Base-by-base conservation (phyloP, 2,888 invertebrate species). In the Seira ritae region DNA sequence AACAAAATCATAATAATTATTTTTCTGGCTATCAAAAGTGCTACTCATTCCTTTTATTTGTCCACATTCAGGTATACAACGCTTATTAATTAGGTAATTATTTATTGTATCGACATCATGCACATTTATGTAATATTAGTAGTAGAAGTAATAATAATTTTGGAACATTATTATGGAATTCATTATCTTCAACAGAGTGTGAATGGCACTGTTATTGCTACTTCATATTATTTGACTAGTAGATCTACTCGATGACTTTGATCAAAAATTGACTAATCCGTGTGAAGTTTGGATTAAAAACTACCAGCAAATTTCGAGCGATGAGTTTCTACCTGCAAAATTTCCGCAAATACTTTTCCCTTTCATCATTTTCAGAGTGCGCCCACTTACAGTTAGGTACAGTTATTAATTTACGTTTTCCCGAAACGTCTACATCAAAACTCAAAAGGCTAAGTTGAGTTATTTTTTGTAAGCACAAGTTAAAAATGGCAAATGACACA, bases 31-130 rank as follows among this genome's bases (percentile, higher is more conserved):
- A 55, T 55, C 55, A 55, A 55, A 55, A 55, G 17, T 55, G 15
- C 55, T 55, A 55, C 31, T 42, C 17, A 55, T 55, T 72, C 60
- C 20, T 50, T 72, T 79, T 79, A 79, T 79, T 79, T 79, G 79
- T 79, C 79, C 46, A 79, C 79, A 79, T 20, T 79, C 79, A 79
- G 79, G 79, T 79, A 79, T 71, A 68, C 42, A 46, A 22, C 42
- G 31, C 31, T 31, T 31, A 60, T 70, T 55, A 55, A 60, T 70
- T 55, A 55, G 55, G 31, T 31, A 31, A 31, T 31, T 4, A 31
- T 31, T 55, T 55, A 12, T 12, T 55, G 55, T 55, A 12, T 55
- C 55, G 42, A 42, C 42, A 55, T 3, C 55, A 55, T 55, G 31
- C 55, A 55, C 31, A 31, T 2, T 31, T 31, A 31, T n/a, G n/a